Percentiles rank a stretch among this genome's conserved stretches.
Conservation (phyloP, 2,797 vertebrate genomes). For the Pseudopleuronectes americanus region DNA sequence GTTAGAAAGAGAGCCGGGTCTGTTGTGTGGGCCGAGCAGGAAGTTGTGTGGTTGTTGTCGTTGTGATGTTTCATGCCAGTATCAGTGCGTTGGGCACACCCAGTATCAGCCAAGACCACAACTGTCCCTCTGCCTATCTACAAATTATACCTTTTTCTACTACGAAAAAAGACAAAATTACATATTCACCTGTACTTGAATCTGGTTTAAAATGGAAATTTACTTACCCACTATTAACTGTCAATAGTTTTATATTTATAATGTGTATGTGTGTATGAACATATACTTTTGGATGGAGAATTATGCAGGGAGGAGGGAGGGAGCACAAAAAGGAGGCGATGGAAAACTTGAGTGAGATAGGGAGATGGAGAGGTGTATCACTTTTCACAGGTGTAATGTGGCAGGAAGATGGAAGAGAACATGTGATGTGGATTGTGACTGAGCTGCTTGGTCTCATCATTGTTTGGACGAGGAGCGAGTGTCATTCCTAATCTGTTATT, state of each 20-base stretch:
- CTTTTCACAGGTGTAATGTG: conserved; percentile 16
- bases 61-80: no score
- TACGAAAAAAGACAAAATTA: background rate
- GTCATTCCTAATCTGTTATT: conserved; percentile 39
- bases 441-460: no score
- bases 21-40: no score
- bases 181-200: conserved; percentile 18
- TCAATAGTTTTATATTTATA: background rate
- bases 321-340: background rate
- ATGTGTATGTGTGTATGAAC: background rate
- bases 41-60: no score
- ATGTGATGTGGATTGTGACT: background rate
- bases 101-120: no score
- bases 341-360: background rate
- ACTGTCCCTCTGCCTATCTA: background rate
- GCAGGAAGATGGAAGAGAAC: conserved; percentile 1
- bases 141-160: background rate
- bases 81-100: no score
- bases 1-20: no score
- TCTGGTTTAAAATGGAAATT: conserved; percentile 11
- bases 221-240: conserved; percentile 8
- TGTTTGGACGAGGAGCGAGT: conserved; percentile 15
- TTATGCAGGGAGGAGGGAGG: no score
- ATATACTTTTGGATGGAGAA: background rate
- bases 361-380: conserved; percentile 1